These are phyloP conservation scores for Scatophagus argus DNA, from an alignment of 2,113 vertebrate genomes.

Conservation along the genomic window DNA sequence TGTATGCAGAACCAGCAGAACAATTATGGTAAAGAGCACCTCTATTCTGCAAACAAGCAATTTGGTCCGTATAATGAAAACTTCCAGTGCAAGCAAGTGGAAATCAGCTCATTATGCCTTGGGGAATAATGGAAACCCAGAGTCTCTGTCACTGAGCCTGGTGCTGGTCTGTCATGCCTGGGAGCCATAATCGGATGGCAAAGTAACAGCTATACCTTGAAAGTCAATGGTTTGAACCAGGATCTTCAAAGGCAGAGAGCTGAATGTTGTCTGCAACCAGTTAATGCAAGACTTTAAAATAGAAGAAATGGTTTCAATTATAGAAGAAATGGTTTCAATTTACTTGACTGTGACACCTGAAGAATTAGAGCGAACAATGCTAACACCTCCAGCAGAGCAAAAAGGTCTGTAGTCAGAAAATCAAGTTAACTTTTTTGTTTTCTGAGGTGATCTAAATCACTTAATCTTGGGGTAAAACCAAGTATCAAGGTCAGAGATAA, in stretches of 20 bases:
- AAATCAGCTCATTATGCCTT: constrained; percentile 66
- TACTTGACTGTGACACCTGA: too few species aligned
- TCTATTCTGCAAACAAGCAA: constrained; percentile 63
- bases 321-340: too few species aligned
- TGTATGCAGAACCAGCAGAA: constrained; percentile 48
- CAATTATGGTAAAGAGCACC: constrained; percentile 71
- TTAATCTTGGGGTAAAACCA: too few species aligned
- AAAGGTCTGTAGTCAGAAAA: too few species aligned
- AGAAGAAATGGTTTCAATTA: background rate
- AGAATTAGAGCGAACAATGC: too few species aligned
- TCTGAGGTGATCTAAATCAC: too few species aligned
- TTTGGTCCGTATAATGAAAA: constrained; percentile 72
- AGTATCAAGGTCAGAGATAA: too few species aligned
- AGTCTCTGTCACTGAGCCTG: constrained; percentile 49
- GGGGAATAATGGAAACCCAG: constrained; percentile 65
- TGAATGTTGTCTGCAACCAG: background rate
- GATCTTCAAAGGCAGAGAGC: constrained; percentile 7
- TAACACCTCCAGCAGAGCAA: too few species aligned
- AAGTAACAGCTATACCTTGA: constrained; percentile 44
- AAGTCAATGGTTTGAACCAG: constrained; percentile 36
- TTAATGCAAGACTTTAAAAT: background rate
- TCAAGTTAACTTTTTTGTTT: too few species aligned
- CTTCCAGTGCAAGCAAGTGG: constrained; percentile 52
- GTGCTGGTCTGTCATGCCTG: constrained; percentile 44
- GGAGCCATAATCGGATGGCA: constrained; percentile 46